Evolutionary conservation across 2,888 invertebrate species (phyloP), one percentile per base, ranked within the genome.

Genomic region (Lepeophtheirus nordmannii): DNA sequence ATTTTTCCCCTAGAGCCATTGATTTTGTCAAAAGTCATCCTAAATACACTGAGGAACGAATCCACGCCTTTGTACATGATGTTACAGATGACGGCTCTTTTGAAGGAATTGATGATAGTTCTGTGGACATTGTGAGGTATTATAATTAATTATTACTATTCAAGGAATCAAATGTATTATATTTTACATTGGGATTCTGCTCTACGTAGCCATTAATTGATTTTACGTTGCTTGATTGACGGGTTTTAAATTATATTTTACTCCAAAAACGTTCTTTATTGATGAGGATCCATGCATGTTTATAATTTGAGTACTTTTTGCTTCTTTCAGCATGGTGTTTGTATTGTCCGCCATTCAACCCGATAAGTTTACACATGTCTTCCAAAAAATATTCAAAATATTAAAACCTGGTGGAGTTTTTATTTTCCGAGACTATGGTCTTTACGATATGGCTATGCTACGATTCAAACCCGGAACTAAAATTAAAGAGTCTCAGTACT

Each of bases 261-360:
- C 7, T 30, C 30, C 2, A 30, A 30, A 30, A 30, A 30, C 30
- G 2, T 30, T 30, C 7, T 5, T 30, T 30, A n/a, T n/a, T n/a
- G n/a, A n/a, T n/a, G n/a, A n/a, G n/a, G n/a, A n/a, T n/a, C n/a
- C n/a, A n/a, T n/a, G n/a, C n/a, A n/a, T n/a, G n/a, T n/a, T n/a
- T n/a, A n/a, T n/a, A n/a, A n/a, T n/a, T 30, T 30, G 2, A 30
- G 30, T 30, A 30, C 7, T 30, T 30, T 30, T 30, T 30, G 30
- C 30, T 30, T 30, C n/a, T 38, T 83, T 85, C 1, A 91, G 93
- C 20, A 77, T 96, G 73, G 87, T 98, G 69, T 98, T 98, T 79
- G 93, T 97, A 0, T 75, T 98, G 46, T 97, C 97, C 0, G 89
- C 97, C 0, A 85, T 98, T 70, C 86, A 89, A 76, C 97, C 97